These are phyloP conservation scores for Dicranocentrus wangi DNA, from an alignment of 2,888 invertebrate species.

Conservation along the genomic window DNA sequence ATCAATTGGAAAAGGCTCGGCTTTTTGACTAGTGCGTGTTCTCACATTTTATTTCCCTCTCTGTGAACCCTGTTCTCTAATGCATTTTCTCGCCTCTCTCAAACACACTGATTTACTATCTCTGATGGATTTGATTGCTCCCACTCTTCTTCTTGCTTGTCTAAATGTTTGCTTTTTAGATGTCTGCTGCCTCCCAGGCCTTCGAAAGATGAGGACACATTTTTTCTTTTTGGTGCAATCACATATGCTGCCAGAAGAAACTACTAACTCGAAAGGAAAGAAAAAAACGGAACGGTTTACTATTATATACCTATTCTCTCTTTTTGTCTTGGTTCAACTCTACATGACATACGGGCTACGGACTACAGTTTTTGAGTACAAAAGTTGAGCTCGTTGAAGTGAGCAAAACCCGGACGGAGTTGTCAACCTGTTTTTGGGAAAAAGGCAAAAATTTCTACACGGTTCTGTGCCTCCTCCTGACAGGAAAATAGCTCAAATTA, in stretches of 20 bases:
- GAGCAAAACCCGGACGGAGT: neutral
- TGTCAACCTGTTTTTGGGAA: constrained; percentile 21
- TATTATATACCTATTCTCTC: too few species aligned
- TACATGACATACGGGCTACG: too few species aligned
- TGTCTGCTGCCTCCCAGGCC: constrained; percentile 7
- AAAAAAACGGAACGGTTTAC: too few species aligned
- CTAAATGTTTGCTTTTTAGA: constrained; percentile 27
- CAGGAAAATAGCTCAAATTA: neutral
- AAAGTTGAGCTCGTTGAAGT: neutral
- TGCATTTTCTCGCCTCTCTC: constrained; percentile 22
- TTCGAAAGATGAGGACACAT: constrained; percentile 1
- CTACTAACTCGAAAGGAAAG: too few species aligned
- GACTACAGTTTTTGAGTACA: too few species aligned
- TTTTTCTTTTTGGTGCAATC: constrained; percentile 9
- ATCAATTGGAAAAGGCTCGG: constrained; percentile 5
- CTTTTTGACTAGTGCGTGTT: constrained; percentile 1
- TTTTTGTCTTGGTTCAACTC: too few species aligned
- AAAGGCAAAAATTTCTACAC: neutral
- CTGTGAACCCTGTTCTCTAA: constrained; percentile 11
- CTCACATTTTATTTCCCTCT: constrained; percentile 17
- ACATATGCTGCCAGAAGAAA: too few species aligned
- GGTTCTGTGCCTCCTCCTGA: neutral
- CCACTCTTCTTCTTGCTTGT: too few species aligned
- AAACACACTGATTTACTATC: constrained; percentile 20
- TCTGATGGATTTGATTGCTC: constrained; percentile 22